Base-by-base conservation (phyloP, 2,113 vertebrate species). In the Saccopteryx leptura region DNA sequence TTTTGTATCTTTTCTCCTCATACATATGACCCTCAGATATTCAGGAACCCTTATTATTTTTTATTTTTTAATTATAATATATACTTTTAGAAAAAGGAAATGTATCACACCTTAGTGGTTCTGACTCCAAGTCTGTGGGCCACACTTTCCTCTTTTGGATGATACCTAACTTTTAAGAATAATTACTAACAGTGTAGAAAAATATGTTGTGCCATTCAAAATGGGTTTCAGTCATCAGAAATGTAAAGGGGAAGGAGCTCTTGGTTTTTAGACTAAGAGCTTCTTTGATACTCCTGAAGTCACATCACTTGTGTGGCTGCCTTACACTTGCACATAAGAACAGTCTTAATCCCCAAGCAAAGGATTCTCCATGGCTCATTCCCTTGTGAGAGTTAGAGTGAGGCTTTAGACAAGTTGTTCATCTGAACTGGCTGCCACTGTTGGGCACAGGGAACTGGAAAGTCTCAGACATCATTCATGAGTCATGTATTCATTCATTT, bases 361-460 rank as follows among this genome's bases (percentile, higher is more conserved):
- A 54, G 1, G 0, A 23, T 5, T 18, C 23, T 31, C 28, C 8
- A 31, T 5, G 72, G 18, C 9, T 11, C 18, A 17, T 54, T 72
- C 1, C n/a, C 54, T 52, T 19, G 0, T 50, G 33, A 80, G n/a
- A 75, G 9, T 52, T 12, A 74, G 50, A 86, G 11, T 26, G 52
- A 72, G 17, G 21, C 33, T 91, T 5, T 9, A 84, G 2, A 10
- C 28, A 28, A 11, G 13, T 28, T 23, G 5, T 33, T 71, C 28
- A 5, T 68, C 33, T 48, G 8, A 89, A 74, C 17, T 12, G 6
- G 60, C 5, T n/a, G 9, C 33, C 9, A 48, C 24, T 75, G 17
- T 14, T 66, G 21, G 17, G 15, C 19, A 0, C 21, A n/a, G 5
- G 1, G 4, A 5, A 46, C 7, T 15, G 3, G 68, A 60, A 58